phyloP scores from a whole-genome alignment of 2,113 vertebrate species.

The Upupa epops region DNA sequence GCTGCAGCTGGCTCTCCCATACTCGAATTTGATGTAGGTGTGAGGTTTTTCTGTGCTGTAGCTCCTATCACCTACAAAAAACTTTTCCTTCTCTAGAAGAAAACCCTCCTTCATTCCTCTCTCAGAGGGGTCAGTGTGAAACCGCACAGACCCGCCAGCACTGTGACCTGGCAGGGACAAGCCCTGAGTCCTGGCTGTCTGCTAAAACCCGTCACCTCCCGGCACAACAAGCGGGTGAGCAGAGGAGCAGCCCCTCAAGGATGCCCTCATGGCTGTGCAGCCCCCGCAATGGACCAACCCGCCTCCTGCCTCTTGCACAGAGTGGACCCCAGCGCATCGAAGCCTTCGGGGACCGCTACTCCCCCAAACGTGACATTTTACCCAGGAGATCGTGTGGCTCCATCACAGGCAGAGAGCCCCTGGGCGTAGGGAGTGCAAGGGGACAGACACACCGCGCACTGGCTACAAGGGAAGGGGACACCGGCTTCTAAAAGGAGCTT shows the following conservation, averaged over 20 bases:
- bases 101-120: neutral
- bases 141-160: neutral
- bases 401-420: neutral
- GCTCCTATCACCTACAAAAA: neutral
- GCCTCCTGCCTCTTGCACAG: neutral
- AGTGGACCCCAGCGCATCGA: neutral
- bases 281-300: neutral
- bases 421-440: too few species aligned
- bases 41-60: neutral
- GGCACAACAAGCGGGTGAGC: neutral
- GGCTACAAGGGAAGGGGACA: neutral
- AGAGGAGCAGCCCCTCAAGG: neutral
- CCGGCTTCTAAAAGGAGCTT: neutral
- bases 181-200: neutral
- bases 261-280: neutral
- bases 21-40: fast-evolving
- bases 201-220: neutral
- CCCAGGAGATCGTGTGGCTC: neutral
- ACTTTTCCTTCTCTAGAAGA: constrained; percentile 8
- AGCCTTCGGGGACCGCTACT: neutral
- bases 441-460: fast-evolving
- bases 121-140: neutral
- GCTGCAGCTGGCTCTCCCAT: neutral
- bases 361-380: neutral
- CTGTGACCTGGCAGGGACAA: fast-evolving